These are phyloP conservation scores for Hetaerina americana DNA, from an alignment of 1,140 invertebrate species.

Conservation along the genomic window DNA sequence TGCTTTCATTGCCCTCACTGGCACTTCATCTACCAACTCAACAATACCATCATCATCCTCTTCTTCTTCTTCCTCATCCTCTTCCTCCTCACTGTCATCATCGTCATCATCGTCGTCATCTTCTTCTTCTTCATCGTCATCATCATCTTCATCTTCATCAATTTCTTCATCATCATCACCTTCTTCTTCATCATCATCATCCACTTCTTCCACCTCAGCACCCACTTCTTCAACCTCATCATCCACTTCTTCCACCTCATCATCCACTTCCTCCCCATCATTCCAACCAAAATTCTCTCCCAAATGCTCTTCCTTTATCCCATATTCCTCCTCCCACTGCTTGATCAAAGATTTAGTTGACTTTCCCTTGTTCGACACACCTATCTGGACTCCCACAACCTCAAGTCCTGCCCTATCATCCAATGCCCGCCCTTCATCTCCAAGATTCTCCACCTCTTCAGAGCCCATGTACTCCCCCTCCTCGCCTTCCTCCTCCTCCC, in stretches of 20 bases:
- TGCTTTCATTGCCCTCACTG: no score
- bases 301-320: background rate
- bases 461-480: background rate
- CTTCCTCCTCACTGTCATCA: background rate
- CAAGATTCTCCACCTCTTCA: background rate
- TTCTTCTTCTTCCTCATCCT: background rate
- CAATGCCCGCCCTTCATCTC: background rate
- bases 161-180: background rate
- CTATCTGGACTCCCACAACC: no score
- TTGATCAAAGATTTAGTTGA: background rate
- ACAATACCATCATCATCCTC: no score
- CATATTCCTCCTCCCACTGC: background rate
- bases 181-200: background rate
- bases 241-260: background rate
- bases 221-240: background rate
- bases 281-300: background rate
- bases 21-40: no score
- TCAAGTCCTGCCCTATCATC: no score
- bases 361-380: no score
- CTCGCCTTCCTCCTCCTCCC: background rate
- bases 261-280: background rate
- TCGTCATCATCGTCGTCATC: background rate
- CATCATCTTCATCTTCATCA: background rate
- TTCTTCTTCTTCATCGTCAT: background rate
- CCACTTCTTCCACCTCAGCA: background rate